A percentile compares a stretch with the other conserved stretches of the same genome.
These are phyloP conservation scores for Arremon brunneinucha DNA, from an alignment of 2,797 vertebrate genomes.

Conservation along the genomic window DNA sequence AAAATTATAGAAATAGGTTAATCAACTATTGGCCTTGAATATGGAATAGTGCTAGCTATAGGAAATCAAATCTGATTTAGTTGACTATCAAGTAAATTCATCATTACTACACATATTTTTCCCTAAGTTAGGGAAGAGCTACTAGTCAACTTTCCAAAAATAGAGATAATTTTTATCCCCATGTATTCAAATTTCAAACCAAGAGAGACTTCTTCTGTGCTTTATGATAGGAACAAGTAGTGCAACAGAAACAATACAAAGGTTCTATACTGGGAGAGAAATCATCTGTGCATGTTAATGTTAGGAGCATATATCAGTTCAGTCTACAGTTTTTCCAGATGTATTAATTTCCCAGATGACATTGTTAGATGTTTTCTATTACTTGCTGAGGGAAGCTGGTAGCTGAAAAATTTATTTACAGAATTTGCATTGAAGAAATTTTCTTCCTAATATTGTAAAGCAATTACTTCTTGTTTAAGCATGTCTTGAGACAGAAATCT, in stretches of 20 bases:
- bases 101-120: background rate
- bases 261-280: background rate
- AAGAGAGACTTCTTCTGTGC: background rate
- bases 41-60: background rate
- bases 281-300: background rate
- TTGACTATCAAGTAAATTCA: background rate
- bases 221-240: background rate
- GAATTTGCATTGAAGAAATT: background rate
- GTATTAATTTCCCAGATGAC: constrained; percentile 14
- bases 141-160: background rate
- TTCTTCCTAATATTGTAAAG: background rate
- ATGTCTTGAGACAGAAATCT: background rate
- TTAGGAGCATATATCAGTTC: background rate
- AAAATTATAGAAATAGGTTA: background rate
- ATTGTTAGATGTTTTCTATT: constrained; percentile 6
- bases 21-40: background rate
- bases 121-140: background rate
- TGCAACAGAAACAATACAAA: background rate
- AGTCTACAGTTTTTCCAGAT: background rate
- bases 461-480: background rate
- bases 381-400: background rate
- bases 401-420: background rate
- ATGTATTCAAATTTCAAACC: background rate
- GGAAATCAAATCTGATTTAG: background rate
- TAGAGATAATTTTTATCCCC: background rate